A percentile compares a stretch with the other conserved stretches of the same genome.
Evolutionary conservation across 2,113 vertebrate genomes (phyloP).

Genomic region (Istiophorus platypterus): DNA sequence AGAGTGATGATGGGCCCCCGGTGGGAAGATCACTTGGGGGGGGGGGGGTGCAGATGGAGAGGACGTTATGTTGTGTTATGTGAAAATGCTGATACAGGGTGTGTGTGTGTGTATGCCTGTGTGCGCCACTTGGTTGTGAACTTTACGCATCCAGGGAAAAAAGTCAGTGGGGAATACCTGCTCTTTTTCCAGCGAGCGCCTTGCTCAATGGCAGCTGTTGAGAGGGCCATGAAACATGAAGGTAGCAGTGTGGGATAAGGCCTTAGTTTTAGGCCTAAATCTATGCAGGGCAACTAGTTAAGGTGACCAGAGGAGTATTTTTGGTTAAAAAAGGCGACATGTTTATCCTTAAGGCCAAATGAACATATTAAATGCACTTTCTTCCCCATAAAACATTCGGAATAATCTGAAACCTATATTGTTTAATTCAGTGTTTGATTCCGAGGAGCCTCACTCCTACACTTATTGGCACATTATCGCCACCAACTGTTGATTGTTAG

Average conservation of each 20-base stretch:
- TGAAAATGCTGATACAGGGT: constrained; percentile 14
- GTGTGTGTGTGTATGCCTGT: too few relatives aligned
- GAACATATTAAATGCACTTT: too few relatives aligned
- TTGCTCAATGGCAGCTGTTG: not conserved
- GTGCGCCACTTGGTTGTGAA: constrained; percentile 2
- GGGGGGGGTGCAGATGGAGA: constrained; percentile 18
- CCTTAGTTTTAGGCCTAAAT: too few relatives aligned
- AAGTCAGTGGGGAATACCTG: not conserved
- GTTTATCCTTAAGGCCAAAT: too few relatives aligned
- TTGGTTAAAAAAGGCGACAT: not conserved
- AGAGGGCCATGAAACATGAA: not conserved
- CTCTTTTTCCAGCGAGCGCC: not conserved
- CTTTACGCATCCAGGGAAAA: not conserved
- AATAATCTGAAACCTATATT: too few relatives aligned
- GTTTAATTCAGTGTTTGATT: not conserved
- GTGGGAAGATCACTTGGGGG: constrained; percentile 39
- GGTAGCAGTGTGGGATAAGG: not conserved
- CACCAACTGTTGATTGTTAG: constrained; percentile 8
- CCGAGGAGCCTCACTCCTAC: not conserved
- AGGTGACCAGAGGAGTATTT: not conserved
- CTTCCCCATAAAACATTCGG: too few relatives aligned
- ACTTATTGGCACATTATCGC: not conserved
- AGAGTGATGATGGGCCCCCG: constrained; percentile 83
- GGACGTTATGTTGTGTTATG: constrained; percentile 28
- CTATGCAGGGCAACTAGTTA: too few relatives aligned